Evolutionary conservation across 2,888 invertebrate species (phyloP).

Genomic region (Mimas tiliae): DNA sequence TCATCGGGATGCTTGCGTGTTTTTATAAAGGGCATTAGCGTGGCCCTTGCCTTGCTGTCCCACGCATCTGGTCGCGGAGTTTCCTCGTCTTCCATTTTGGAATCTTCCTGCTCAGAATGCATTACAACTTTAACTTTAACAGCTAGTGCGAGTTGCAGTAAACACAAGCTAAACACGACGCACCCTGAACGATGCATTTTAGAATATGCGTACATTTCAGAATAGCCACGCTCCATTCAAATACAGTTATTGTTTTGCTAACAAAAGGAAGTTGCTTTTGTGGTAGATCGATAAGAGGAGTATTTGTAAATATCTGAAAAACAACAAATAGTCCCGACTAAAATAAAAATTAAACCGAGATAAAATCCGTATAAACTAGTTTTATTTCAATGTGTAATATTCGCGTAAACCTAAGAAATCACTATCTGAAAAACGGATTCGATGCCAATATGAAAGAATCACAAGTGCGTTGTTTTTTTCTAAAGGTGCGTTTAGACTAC

Average conservation of each 20-base stretch:
- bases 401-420: slow-evolving; percentile 33
- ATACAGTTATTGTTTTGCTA: slow-evolving; percentile 31
- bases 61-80: slow-evolving; percentile 49
- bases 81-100: slow-evolving; percentile 65
- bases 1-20: slow-evolving; percentile 49
- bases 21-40: slow-evolving; percentile 64
- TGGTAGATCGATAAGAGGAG: slow-evolving; percentile 53
- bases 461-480: slow-evolving; percentile 7
- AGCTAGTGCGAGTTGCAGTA: slow-evolving; percentile 52
- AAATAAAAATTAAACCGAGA: too few relatives aligned
- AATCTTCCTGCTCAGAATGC: slow-evolving; percentile 73
- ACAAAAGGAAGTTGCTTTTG: slow-evolving; percentile 50
- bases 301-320: slow-evolving; percentile 61
- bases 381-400: too few relatives aligned
- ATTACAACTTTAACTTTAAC: slow-evolving; percentile 76
- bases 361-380: too few relatives aligned
- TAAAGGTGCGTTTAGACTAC: slow-evolving; percentile 5
- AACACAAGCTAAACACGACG: slow-evolving; percentile 47
- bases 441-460: slow-evolving; percentile 36
- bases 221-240: slow-evolving; percentile 32
- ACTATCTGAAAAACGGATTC: not conserved
- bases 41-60: slow-evolving; percentile 52
- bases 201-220: slow-evolving; percentile 34
- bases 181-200: slow-evolving; percentile 52
- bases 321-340: too few relatives aligned